Conservation (phyloP, 1,140 invertebrate species). For the Drosophila pseudoobscura region DNA sequence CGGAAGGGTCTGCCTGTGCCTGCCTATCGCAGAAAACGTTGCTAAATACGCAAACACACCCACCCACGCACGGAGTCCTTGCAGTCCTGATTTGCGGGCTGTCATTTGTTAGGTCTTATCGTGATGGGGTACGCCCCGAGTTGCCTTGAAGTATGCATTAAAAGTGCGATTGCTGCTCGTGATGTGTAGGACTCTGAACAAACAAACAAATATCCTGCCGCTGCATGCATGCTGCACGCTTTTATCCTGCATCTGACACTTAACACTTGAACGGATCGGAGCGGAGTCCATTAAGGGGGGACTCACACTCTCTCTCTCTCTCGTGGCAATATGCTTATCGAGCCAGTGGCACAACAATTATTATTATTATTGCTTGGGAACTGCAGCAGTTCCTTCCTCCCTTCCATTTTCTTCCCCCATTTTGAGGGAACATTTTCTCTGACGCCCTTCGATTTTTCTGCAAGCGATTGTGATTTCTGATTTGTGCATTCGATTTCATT, state of each 20-base stretch:
- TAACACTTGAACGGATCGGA: slow-evolving; percentile 72
- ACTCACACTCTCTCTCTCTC: slow-evolving; percentile 11
- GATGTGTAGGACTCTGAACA: slow-evolving; percentile 41
- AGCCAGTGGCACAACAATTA: slow-evolving; percentile 65
- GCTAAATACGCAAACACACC: slow-evolving; percentile 19
- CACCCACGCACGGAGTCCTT: slow-evolving; percentile 5
- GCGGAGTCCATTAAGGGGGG: slow-evolving; percentile 60
- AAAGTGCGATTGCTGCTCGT: slow-evolving; percentile 55
- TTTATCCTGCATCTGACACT: slow-evolving; percentile 81
- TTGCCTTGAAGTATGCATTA: slow-evolving; percentile 58
- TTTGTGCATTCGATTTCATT: slow-evolving; percentile 80
- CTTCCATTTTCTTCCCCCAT: background rate
- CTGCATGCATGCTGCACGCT: slow-evolving; percentile 55
- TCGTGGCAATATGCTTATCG: slow-evolving; percentile 73
- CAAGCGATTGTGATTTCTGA: slow-evolving; percentile 47
- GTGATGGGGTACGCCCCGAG: slow-evolving; percentile 52
- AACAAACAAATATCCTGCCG: slow-evolving; percentile 75
- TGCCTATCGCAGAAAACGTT: slow-evolving; percentile 29
- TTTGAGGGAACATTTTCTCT: slow-evolving; percentile 7
- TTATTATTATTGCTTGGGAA: slow-evolving; percentile 79
- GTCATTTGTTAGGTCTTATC: slow-evolving; percentile 61
- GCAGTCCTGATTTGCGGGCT: slow-evolving; percentile 30
- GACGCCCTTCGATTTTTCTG: slow-evolving; percentile 21
- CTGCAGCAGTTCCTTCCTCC: slow-evolving; percentile 41
- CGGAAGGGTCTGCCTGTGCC: slow-evolving; percentile 5